Base-by-base conservation (phyloP, 2,888 invertebrate species). In the Diogma glabrata region DNA sequence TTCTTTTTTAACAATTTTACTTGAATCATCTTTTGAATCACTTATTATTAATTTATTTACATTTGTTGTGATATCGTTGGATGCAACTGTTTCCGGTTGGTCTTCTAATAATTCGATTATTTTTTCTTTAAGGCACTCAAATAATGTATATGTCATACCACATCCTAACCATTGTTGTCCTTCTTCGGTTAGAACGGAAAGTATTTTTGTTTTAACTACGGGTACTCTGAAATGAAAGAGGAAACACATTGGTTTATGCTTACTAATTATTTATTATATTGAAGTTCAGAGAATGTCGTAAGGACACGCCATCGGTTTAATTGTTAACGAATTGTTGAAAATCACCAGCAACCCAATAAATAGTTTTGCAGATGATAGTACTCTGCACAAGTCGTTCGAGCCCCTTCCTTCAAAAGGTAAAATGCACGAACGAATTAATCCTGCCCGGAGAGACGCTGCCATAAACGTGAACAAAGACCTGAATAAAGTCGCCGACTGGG, bases 81-180 rank as follows among this genome's bases (percentile, higher is more conserved):
- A 16, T 9, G 49, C 3, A 12, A 49, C 59, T 49, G 55, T 54
- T 12, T 84, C 82, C 1, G 84, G 81, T 65, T 92, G 91, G 1
- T 77, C 78, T 0, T 74, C 72, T 8, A 89, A 71, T 50, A 94
- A 66, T 49, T 84, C 82, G 0, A 79, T 70, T 26, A 81, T 75
- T 61, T 83, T 84, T 65, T 95, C 94, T 67, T 91, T 91, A 14
- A 90, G 74, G 67, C 82, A 88, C 70, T 96, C 94, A 66, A 96
- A 91, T 50, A 96, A 69, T 0, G 92, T 88, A 64, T 91, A 96
- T 0, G 93, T 95, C 92, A 94, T 93, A 3, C 92, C 91, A 71
- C 84, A 85, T 1, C 92, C 94, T 14, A 91, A 61, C 76, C 87
- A 86, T 60, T 87, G 84, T 36, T 87, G 81, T 0, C 87, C 87